phyloP scores from a whole-genome alignment of 1,140 invertebrate genomes.

The Polypedilum pembai region DNA sequence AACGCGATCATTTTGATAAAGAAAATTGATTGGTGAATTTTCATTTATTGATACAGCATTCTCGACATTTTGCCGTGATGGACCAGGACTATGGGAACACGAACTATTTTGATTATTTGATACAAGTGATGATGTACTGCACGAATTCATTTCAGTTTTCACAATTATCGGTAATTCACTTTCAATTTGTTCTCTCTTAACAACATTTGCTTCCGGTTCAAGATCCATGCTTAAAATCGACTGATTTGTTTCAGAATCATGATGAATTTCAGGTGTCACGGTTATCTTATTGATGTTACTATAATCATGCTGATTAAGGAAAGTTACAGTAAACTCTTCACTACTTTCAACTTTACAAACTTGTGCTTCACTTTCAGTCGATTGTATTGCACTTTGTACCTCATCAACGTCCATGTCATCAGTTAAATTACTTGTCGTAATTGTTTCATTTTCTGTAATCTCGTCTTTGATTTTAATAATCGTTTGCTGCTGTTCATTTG shows the following conservation, averaged over 20 bases:
- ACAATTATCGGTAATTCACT: background rate
- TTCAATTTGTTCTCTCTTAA: conserved; percentile 21
- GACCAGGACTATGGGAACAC: background rate
- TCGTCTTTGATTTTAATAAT: background rate
- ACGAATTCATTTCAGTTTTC: conserved; percentile 5
- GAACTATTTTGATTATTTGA: background rate
- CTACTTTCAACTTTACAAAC: conserved; percentile 9
- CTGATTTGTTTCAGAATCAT: conserved; percentile 9
- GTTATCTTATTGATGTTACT: background rate
- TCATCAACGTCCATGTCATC: background rate
- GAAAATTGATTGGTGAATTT: conserved; percentile 8
- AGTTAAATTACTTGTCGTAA: background rate
- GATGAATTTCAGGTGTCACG: conserved; percentile 15
- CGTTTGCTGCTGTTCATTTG: background rate
- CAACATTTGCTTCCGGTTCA: background rate
- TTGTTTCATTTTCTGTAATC: conserved; percentile 12
- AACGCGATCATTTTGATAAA: conserved; percentile 25
- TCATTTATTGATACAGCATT: background rate
- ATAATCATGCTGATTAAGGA: conserved; percentile 12
- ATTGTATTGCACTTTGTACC: background rate
- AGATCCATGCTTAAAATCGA: conserved; percentile 9
- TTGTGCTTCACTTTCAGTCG: background rate
- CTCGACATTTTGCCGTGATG: background rate
- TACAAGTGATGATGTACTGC: background rate
- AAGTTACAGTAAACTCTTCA: conserved; percentile 9